These are phyloP conservation scores for Cataglyphis albicans DNA, from an alignment of 2,888 invertebrate species.

Conservation along the genomic window DNA sequence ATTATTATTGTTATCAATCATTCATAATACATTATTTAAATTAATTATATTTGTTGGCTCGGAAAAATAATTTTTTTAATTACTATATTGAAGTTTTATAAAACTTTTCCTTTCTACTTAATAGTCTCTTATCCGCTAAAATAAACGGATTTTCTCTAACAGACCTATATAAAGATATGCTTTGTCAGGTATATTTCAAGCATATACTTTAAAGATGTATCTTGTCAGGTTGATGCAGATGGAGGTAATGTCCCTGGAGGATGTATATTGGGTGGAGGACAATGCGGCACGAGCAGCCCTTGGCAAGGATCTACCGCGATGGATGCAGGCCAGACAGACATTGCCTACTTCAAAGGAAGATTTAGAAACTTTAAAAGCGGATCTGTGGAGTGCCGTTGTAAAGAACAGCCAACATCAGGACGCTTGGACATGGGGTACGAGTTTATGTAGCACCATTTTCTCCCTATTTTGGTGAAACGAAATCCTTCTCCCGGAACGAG, in stretches of 20 bases:
- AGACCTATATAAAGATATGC: background rate
- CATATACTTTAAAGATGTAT: slow-evolving; percentile 5
- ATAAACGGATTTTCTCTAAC: background rate
- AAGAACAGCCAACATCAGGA: slow-evolving; percentile 95
- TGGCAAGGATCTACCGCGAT: slow-evolving; percentile 92
- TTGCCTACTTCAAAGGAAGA: slow-evolving; percentile 94
- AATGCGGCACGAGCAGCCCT: slow-evolving; percentile 91
- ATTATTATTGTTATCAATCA: background rate
- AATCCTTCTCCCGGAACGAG: background rate
- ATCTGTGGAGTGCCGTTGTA: slow-evolving; percentile 94
- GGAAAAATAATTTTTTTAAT: background rate
- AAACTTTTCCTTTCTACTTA: background rate
- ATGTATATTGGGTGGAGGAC: slow-evolving; percentile 96
- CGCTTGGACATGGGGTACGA: slow-evolving; percentile 94
- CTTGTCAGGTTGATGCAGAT: slow-evolving; percentile 89
- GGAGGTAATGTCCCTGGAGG: slow-evolving; percentile 94
- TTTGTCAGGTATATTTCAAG: background rate
- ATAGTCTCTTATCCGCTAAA: background rate
- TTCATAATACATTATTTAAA: background rate
- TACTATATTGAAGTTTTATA: background rate
- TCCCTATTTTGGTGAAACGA: slow-evolving; percentile 7
- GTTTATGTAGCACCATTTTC: background rate
- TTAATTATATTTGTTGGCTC: too few species aligned
- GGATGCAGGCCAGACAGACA: slow-evolving; percentile 93
- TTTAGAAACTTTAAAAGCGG: slow-evolving; percentile 92